A percentile compares a stretch with the other conserved stretches of the same genome.
These are phyloP conservation scores for Syngnathus typhle DNA, from an alignment of 2,113 vertebrate genomes.

Conservation along the genomic window DNA sequence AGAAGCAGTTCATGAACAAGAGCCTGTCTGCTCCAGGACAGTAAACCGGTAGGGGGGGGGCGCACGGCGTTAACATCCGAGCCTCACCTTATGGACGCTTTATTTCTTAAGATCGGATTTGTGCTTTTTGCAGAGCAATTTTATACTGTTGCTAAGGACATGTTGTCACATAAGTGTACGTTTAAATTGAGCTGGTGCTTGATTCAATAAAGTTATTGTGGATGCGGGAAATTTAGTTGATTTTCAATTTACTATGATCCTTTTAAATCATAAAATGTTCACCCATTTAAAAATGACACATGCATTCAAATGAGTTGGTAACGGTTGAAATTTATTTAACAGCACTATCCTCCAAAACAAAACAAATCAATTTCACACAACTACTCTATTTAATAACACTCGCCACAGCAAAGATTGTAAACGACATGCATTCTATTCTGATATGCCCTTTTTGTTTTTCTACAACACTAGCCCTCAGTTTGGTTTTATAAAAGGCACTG, in stretches of 20 bases:
- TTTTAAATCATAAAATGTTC: no score
- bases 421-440: background rate
- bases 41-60: constrained; percentile 51
- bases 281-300: background rate
- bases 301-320: background rate
- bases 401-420: background rate
- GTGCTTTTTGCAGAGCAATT: constrained; percentile 46
- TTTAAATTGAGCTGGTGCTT: constrained; percentile 63
- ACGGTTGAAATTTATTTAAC: background rate
- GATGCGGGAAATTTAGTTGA: background rate
- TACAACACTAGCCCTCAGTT: background rate
- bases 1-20: constrained; percentile 99
- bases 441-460: constrained; percentile 11
- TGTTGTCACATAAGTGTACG: constrained; percentile 32
- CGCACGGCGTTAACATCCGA: background rate
- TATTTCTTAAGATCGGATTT: constrained; percentile 8
- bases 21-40: constrained; percentile 94
- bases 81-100: constrained; percentile 30
- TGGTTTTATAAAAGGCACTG: constrained; percentile 9
- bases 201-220: constrained; percentile 58
- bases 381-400: background rate
- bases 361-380: background rate
- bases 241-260: no score
- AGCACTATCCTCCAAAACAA: background rate
- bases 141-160: constrained; percentile 55